Evolutionary conservation across 2,888 invertebrate genomes (phyloP).

Genomic region (Epirrhoe alternata): DNA sequence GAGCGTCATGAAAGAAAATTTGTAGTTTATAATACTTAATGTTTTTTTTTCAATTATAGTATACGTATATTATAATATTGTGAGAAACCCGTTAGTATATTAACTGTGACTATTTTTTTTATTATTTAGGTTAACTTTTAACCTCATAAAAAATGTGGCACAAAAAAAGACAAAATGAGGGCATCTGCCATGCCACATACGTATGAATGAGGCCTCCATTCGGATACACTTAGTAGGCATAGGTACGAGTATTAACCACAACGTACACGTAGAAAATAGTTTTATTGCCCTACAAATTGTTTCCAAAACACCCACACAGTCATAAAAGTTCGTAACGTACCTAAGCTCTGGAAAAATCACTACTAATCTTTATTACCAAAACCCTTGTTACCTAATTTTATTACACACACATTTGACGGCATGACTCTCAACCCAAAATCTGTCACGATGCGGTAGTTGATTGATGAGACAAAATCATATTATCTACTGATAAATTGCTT

Average conservation of each 20-base stretch:
- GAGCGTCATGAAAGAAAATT: no score
- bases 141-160: no score
- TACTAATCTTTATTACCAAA: conserved; percentile 38
- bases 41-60: no score
- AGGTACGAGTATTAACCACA: neutral
- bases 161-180: no score
- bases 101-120: no score
- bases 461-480: conserved; percentile 2
- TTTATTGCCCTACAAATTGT: neutral
- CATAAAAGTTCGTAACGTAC: neutral
- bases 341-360: conserved; percentile 27
- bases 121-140: no score
- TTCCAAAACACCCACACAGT: neutral
- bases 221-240: no score
- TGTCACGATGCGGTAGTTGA: conserved; percentile 17
- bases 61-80: no score
- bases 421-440: conserved; percentile 3
- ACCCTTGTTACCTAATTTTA: conserved; percentile 40
- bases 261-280: neutral
- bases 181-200: no score
- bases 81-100: no score
- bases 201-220: no score
- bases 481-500: conserved; percentile 4
- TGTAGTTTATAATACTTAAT: no score
- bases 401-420: conserved; percentile 35